A percentile compares a stretch with the other conserved stretches of the same genome.
phyloP scores from a whole-genome alignment of 1,140 invertebrate genomes.

The Ptiloglossa arizonensis region DNA sequence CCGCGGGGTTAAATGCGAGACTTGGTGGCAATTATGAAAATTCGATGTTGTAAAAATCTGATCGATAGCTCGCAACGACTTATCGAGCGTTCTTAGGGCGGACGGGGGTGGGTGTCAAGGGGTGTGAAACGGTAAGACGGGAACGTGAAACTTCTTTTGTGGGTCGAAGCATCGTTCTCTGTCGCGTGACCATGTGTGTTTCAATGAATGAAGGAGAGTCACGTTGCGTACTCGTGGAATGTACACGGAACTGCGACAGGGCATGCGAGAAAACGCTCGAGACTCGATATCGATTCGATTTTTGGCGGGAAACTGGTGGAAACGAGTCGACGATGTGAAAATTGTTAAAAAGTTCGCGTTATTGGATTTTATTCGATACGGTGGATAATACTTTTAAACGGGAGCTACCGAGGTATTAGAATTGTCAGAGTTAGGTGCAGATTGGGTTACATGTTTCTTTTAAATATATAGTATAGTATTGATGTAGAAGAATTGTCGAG shows the following conservation, averaged over 20 bases:
- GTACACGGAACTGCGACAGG: constrained; percentile 11
- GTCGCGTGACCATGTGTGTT: constrained; percentile 56
- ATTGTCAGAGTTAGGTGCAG: no score
- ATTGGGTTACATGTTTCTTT: no score
- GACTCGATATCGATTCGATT: constrained; percentile 1
- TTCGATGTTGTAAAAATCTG: constrained; percentile 44
- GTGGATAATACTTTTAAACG: no score
- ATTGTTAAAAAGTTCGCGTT: no score
- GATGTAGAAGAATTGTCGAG: background rate
- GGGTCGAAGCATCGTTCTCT: constrained; percentile 44
- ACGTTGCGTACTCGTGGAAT: constrained; percentile 20
- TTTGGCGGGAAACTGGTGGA: background rate
- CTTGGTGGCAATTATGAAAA: constrained; percentile 43
- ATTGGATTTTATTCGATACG: no score
- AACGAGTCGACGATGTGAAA: no score
- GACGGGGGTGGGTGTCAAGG: background rate
- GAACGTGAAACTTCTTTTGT: constrained; percentile 3
- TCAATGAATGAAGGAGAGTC: constrained; percentile 60
- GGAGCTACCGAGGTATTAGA: no score
- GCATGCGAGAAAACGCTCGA: constrained; percentile 24
- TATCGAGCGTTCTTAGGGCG: no score
- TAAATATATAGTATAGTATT: no score
- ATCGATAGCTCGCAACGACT: constrained; percentile 17
- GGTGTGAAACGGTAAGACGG: background rate
- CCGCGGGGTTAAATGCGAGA: constrained; percentile 13